Evolutionary conservation across 2,888 invertebrate genomes (phyloP).

Genomic region (Synergus japonicus): DNA sequence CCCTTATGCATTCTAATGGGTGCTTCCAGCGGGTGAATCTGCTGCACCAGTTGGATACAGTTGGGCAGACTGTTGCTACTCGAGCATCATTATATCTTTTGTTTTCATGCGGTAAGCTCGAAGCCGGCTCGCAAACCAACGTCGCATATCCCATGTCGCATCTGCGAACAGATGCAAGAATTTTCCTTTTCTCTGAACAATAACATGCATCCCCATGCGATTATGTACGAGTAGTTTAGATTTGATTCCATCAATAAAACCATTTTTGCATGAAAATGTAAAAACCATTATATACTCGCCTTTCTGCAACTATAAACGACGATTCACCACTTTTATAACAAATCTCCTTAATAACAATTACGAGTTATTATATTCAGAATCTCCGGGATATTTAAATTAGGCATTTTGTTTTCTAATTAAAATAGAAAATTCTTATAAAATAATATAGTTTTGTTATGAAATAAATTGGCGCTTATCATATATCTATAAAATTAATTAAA

Average conservation of each 20-base stretch:
- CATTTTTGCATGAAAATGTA: not conserved
- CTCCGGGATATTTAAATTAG: no score
- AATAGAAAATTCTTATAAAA: no score
- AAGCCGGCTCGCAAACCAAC: constrained; percentile 29
- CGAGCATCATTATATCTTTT: constrained; percentile 40
- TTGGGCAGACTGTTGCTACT: constrained; percentile 40
- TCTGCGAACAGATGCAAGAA: constrained; percentile 40
- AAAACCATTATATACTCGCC: constrained; percentile 19
- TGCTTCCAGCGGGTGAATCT: constrained; percentile 41
- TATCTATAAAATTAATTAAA: not conserved
- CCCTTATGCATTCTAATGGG: constrained; percentile 41
- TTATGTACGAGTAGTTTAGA: not conserved
- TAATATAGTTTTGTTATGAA: no score
- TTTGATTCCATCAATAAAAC: constrained; percentile 35
- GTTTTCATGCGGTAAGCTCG: constrained; percentile 41
- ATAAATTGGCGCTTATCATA: no score
- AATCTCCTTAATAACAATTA: not conserved
- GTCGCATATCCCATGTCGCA: constrained; percentile 40
- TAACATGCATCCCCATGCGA: not conserved
- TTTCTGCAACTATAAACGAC: not conserved
- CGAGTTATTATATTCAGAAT: not conserved
- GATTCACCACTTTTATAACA: constrained; percentile 27
- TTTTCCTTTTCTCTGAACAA: constrained; percentile 36
- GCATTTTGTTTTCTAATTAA: no score
- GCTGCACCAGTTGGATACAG: constrained; percentile 33